Evolutionary conservation across 2,113 vertebrate genomes (phyloP).

Genomic region (Cololabis saira): DNA sequence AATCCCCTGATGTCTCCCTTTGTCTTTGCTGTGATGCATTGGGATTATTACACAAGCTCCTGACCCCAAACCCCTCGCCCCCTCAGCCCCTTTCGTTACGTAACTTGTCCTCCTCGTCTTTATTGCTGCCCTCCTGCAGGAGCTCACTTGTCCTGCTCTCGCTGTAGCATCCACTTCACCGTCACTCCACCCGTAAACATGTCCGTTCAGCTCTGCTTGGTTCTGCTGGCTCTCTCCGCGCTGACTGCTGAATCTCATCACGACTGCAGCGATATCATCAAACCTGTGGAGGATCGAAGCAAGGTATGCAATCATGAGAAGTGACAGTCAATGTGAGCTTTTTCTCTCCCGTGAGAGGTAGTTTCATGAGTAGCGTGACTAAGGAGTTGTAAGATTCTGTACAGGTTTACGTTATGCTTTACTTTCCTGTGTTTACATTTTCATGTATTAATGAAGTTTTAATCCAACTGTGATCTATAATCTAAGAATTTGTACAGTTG

Average conservation of each 20-base stretch:
- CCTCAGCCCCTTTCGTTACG: background rate
- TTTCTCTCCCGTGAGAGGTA: too few relatives aligned
- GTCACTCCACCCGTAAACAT: slow-evolving; percentile 28
- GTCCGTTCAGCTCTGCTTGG: slow-evolving; percentile 32
- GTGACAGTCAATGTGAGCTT: background rate
- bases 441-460: too few relatives aligned
- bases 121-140: background rate
- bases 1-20: background rate
- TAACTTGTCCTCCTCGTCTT: background rate
- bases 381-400: too few relatives aligned
- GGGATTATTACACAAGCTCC: background rate
- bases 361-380: too few relatives aligned
- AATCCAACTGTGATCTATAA: too few relatives aligned
- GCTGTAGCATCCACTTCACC: background rate
- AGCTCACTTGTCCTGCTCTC: slow-evolving; percentile 2
- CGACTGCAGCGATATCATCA: slow-evolving; percentile 43
- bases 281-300: slow-evolving; percentile 30
- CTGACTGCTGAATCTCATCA: slow-evolving; percentile 40
- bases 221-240: slow-evolving; percentile 44
- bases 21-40: background rate
- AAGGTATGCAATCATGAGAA: slow-evolving; percentile 29
- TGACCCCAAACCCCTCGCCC: background rate
- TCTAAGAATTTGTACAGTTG: too few relatives aligned
- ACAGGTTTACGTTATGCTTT: too few relatives aligned
- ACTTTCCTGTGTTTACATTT: too few relatives aligned